phyloP scores from a whole-genome alignment of 2,888 invertebrate species.

The Eupithecia centaureata region DNA sequence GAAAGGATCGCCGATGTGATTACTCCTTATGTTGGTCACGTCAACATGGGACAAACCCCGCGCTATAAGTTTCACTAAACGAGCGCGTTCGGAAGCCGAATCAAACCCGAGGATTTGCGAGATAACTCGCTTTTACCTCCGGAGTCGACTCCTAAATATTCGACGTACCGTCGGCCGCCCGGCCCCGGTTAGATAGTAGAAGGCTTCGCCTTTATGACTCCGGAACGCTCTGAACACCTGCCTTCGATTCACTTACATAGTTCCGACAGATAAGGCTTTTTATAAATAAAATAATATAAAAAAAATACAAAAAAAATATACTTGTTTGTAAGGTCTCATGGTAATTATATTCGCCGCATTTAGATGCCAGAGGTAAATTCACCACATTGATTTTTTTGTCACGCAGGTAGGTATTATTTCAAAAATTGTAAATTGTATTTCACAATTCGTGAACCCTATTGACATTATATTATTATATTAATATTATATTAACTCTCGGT shows the following conservation, averaged over 20 bases:
- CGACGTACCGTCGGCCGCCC: background rate
- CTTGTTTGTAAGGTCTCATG: constrained; percentile 27
- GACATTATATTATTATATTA: no score
- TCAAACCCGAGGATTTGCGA: background rate
- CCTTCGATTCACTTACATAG: constrained; percentile 32
- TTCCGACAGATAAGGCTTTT: constrained; percentile 36
- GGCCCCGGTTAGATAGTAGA: constrained; percentile 7
- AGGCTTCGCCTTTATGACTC: constrained; percentile 8
- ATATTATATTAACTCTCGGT: no score
- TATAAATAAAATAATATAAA: constrained; percentile 32
- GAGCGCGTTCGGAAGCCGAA: constrained; percentile 1
- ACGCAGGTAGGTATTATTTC: background rate
- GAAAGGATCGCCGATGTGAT: constrained; percentile 27
- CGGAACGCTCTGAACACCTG: constrained; percentile 24
- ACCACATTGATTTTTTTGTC: constrained; percentile 11
- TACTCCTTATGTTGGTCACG: constrained; percentile 20
- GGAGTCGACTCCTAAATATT: background rate
- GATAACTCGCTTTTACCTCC: background rate
- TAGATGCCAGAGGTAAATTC: constrained; percentile 32
- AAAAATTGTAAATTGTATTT: background rate
- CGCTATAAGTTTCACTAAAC: background rate
- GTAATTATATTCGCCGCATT: constrained; percentile 17
- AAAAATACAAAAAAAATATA: constrained; percentile 33
- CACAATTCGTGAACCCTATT: no score
- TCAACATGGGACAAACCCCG: background rate